phyloP scores from a whole-genome alignment of 2,888 invertebrate species.

The Quadroppia sp. region DNA sequence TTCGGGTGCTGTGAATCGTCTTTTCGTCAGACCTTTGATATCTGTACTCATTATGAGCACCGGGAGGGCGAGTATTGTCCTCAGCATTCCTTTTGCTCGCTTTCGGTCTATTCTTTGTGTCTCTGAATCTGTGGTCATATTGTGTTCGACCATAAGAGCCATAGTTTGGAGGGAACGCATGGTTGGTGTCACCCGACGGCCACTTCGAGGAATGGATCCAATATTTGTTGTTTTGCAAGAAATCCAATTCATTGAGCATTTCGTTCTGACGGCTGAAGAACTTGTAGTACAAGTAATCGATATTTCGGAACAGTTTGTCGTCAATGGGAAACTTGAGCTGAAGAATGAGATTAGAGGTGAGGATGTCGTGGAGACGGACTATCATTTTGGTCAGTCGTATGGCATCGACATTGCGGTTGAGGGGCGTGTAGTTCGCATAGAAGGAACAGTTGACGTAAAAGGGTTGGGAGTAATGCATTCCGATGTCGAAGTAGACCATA shows the following conservation, averaged over 20 bases:
- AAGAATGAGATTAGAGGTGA: constrained; percentile 18
- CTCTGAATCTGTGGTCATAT: not conserved
- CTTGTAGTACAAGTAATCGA: not conserved
- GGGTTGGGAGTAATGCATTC: not conserved
- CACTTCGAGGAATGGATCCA: not conserved
- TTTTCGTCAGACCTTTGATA: not conserved
- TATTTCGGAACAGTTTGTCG: not conserved
- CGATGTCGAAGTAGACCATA: constrained; percentile 22
- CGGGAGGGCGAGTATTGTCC: not conserved
- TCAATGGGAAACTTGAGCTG: constrained; percentile 24
- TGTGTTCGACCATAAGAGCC: not conserved
- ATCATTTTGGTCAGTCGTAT: constrained; percentile 9
- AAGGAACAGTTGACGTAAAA: constrained; percentile 31
- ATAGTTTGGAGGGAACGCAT: too few relatives aligned
- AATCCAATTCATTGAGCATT: constrained; percentile 13
- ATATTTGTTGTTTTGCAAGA: not conserved
- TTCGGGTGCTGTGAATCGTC: not conserved
- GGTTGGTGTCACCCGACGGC: not conserved
- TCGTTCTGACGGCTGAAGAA: not conserved
- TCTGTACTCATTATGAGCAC: too few relatives aligned
- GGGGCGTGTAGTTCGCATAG: constrained; percentile 6
- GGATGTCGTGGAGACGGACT: not conserved
- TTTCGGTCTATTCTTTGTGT: not conserved
- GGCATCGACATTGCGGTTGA: not conserved
- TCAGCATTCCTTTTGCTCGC: too few relatives aligned